Conservation (phyloP, 2,797 vertebrate species). For the Mergus octosetaceus region DNA sequence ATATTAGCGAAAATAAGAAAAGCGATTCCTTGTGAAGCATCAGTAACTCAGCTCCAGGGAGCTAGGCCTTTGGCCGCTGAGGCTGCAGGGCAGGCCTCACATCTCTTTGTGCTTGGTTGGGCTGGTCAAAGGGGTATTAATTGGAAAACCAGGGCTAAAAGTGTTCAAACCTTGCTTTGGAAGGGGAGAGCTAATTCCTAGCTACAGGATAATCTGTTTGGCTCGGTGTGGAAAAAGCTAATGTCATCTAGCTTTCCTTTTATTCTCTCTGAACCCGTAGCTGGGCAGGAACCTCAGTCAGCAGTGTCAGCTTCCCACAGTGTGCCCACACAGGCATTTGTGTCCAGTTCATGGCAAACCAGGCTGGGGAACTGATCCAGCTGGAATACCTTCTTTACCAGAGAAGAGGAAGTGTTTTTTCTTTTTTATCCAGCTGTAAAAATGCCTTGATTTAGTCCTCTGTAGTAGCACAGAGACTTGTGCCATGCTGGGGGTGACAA, state of each 20-base stretch:
- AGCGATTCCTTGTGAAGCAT: neutral
- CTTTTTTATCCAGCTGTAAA: neutral
- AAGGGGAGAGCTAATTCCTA: neutral
- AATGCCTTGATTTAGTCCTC: neutral
- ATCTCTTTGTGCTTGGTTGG: neutral
- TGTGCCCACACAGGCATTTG: neutral
- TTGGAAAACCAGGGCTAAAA: neutral
- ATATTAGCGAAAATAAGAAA: neutral
- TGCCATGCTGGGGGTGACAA: neutral
- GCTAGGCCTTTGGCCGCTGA: neutral
- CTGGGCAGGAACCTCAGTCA: neutral
- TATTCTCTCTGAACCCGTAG: accelerated
- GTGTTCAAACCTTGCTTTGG: neutral
- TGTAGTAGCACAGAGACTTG: neutral
- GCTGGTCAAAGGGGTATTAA: neutral
- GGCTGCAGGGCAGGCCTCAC: neutral
- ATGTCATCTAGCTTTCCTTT: neutral
- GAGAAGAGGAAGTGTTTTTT: neutral
- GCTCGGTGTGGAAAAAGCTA: neutral
- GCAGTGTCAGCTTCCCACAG: neutral
- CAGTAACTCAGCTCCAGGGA: neutral
- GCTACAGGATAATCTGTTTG: neutral
- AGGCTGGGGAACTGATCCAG: neutral
- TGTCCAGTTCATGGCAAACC: neutral
- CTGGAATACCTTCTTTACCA: neutral